Conservation (phyloP, 2,888 invertebrate species). For the Tethea ocularis region DNA sequence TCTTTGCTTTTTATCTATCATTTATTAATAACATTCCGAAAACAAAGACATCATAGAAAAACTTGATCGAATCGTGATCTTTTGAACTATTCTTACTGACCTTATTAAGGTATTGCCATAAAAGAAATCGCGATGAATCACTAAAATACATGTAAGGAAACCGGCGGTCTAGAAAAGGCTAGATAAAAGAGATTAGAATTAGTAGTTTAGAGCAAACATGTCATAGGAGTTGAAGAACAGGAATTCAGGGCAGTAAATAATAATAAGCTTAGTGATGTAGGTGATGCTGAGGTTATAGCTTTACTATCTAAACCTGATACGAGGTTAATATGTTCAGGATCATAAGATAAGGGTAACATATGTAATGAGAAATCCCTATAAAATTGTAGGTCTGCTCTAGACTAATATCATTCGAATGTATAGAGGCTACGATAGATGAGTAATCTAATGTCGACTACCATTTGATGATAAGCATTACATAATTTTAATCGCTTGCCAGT, state of each 20-base stretch:
- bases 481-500: too few species aligned
- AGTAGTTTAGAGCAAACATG: not conserved
- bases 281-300: not conserved
- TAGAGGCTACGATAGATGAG: not conserved
- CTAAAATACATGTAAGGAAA: conserved; percentile 1
- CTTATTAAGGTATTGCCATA: not conserved
- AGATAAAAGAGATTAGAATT: conserved; percentile 1
- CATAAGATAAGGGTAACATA: not conserved
- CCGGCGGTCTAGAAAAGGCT: not conserved
- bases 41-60: not conserved
- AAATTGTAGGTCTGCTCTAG: not conserved
- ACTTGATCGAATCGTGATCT: not conserved
- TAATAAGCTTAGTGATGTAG: conserved; percentile 1
- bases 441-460: not conserved
- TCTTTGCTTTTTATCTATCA: too few species aligned
- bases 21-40: too few species aligned
- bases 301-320: not conserved
- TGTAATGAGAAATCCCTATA: not conserved
- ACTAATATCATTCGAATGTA: not conserved
- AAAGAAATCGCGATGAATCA: not conserved
- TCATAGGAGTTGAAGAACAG: not conserved
- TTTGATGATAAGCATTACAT: too few species aligned
- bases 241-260: not conserved
- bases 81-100: not conserved
- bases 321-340: not conserved